These are phyloP conservation scores for Orchesella flavescens DNA, from an alignment of 2,888 invertebrate species.

Conservation along the genomic window DNA sequence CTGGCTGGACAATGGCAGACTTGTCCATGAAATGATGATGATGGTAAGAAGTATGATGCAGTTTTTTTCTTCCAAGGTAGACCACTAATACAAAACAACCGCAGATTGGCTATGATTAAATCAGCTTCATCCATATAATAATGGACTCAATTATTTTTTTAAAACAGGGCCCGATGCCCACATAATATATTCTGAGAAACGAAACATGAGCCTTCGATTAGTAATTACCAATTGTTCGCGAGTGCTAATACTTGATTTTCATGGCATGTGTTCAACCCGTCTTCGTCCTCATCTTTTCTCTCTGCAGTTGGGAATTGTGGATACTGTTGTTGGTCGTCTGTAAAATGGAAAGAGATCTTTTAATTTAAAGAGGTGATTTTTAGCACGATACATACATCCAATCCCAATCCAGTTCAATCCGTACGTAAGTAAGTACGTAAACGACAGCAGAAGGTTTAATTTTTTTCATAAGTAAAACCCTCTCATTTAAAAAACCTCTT, in stretches of 20 bases:
- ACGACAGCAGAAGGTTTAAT: no score
- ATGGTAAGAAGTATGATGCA: conserved; percentile 34
- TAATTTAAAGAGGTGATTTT: not conserved
- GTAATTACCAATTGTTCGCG: conserved; percentile 37
- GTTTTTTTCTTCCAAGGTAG: conserved; percentile 56
- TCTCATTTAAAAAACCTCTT: no score
- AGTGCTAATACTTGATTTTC: conserved; percentile 20
- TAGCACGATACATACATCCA: not conserved
- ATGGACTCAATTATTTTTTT: conserved; percentile 22
- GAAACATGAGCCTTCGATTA: conserved; percentile 54
- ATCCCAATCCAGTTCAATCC: no score
- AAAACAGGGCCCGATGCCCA: conserved; percentile 4
- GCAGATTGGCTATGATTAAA: not conserved
- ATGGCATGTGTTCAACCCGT: conserved; percentile 40
- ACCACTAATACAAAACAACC: conserved; percentile 27
- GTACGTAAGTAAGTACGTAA: no score
- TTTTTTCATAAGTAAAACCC: no score
- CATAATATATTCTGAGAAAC: conserved; percentile 42
- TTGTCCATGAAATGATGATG: conserved; percentile 5
- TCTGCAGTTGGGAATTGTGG: not conserved
- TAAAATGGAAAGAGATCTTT: not conserved
- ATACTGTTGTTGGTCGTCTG: not conserved
- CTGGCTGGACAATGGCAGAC: not conserved
- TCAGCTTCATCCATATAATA: not conserved
- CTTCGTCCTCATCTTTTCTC: not conserved